Evolutionary conservation across 2,888 invertebrate species (phyloP).

Genomic region (Anthophora plumipes): DNA sequence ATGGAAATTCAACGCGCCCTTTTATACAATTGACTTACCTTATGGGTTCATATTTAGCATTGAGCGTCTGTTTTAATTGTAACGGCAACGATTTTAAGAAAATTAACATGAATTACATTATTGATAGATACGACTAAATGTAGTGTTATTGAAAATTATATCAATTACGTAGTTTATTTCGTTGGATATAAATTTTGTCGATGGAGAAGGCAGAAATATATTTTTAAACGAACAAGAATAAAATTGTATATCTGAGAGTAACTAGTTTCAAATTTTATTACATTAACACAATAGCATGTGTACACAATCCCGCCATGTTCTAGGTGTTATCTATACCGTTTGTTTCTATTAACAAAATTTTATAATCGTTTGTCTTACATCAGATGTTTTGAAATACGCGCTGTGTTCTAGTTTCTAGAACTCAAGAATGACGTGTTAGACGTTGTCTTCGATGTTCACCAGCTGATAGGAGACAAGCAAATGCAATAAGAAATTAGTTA

Average conservation of each 20-base stretch:
- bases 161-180: not conserved
- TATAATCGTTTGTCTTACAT: not conserved
- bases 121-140: not conserved
- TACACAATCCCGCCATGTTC: not conserved
- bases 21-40: conserved; percentile 5
- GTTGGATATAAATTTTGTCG: not conserved
- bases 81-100: not conserved
- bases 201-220: not conserved
- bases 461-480: conserved; percentile 28
- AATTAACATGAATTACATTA: not conserved
- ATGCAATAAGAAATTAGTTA: not conserved
- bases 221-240: not conserved
- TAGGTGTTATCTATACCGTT: not conserved
- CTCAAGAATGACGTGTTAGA: conserved; percentile 31
- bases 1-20: conserved; percentile 7
- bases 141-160: not conserved
- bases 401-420: conserved; percentile 18
- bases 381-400: conserved; percentile 39
- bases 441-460: conserved; percentile 22
- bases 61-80: not conserved
- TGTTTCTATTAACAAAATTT: not conserved
- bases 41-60: not conserved
- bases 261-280: not conserved
- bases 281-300: not conserved
- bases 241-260: not conserved